Percentiles rank a stretch among this genome's conserved stretches.
phyloP scores from a whole-genome alignment of 2,797 vertebrate genomes.

The Nyctalus aviator region DNA sequence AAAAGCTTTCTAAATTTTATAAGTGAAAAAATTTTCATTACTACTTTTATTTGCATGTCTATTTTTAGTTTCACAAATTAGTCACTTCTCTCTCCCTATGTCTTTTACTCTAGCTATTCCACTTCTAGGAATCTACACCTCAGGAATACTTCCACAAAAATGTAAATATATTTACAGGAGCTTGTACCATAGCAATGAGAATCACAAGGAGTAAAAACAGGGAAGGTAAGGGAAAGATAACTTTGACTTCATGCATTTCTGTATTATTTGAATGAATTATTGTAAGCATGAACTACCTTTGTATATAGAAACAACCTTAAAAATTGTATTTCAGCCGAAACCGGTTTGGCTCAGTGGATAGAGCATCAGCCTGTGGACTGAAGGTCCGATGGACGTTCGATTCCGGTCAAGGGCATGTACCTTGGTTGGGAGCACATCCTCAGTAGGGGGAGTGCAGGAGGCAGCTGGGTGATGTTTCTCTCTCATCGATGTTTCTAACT shows the following conservation, averaged over 20 bases:
- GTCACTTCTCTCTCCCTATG: background rate
- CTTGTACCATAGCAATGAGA: background rate
- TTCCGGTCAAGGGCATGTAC: too few relatives aligned
- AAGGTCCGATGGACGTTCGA: too few relatives aligned
- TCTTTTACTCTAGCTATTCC: background rate
- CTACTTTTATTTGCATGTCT: background rate
- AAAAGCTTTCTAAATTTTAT: conserved; percentile 9
- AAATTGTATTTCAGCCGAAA: background rate
- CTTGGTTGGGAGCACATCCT: too few relatives aligned
- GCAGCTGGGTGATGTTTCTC: too few relatives aligned
- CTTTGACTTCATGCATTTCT: background rate
- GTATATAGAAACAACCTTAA: background rate
- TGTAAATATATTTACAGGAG: background rate
- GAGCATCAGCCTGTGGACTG: too few relatives aligned
- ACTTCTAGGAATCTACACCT: background rate
- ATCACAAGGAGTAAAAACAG: background rate
- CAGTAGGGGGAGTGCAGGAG: too few relatives aligned
- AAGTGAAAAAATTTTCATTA: conserved; percentile 14
- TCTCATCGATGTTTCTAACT: too few relatives aligned
- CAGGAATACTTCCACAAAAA: background rate
- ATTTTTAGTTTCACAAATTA: conserved; percentile 23
- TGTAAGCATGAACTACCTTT: background rate
- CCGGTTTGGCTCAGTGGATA: too few relatives aligned
- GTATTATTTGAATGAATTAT: background rate
- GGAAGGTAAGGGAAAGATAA: background rate